Evolutionary conservation across 2,113 vertebrate genomes (phyloP).

Genomic region (Bungarus multicinctus): DNA sequence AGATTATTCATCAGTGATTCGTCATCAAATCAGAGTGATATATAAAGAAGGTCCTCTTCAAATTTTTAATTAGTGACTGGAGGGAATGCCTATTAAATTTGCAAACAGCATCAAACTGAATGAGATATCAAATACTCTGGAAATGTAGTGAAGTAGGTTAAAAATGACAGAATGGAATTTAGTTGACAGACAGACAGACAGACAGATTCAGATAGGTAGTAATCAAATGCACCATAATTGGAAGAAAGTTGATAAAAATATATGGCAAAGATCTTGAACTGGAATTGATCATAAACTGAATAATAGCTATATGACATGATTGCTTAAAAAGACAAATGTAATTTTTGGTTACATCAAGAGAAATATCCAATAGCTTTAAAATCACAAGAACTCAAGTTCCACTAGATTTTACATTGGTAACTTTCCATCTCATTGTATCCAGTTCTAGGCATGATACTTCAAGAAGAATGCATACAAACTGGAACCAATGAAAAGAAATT

Average conservation of each 20-base stretch:
- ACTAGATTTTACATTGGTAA: neutral
- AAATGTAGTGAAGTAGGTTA: neutral
- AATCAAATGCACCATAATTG: neutral
- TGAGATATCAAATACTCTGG: neutral
- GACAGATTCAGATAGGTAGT: neutral
- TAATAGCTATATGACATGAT: neutral
- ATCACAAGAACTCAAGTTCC: neutral
- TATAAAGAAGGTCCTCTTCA: neutral
- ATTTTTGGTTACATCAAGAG: neutral
- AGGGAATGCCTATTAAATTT: neutral
- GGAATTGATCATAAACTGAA: neutral
- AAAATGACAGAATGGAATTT: neutral
- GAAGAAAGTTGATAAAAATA: neutral
- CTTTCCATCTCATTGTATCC: neutral
- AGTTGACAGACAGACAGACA: neutral
- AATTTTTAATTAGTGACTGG: neutral
- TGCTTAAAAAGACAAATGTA: neutral
- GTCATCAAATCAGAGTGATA: neutral
- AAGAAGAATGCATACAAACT: neutral
- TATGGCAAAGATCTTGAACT: neutral
- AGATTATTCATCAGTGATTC: neutral
- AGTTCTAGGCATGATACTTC: neutral
- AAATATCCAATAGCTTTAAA: neutral
- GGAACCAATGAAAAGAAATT: neutral
- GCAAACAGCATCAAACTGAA: neutral